Percentiles rank a stretch among this genome's conserved stretches.
These are phyloP conservation scores for Allygus modestus DNA, from an alignment of 2,888 invertebrate genomes.

Conservation along the genomic window DNA sequence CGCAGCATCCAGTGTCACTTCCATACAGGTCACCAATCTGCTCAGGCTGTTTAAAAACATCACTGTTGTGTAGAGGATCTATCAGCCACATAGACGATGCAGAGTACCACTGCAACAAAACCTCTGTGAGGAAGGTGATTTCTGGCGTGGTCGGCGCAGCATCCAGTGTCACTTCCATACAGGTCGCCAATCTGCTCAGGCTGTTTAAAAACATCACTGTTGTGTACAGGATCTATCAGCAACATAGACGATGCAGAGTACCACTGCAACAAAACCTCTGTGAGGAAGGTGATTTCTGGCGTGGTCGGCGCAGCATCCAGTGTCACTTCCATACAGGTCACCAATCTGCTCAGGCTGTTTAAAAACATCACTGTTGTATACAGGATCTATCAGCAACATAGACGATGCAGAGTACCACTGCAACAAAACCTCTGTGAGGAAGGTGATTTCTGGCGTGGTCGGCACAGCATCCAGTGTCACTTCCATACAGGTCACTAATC, in stretches of 20 bases:
- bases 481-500: conserved; percentile 97
- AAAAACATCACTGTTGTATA: background rate
- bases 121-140: too few species aligned
- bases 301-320: conserved; percentile 94
- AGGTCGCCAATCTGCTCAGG: conserved; percentile 94
- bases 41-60: too few species aligned
- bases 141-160: too few species aligned
- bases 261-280: too few species aligned
- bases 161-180: too few species aligned
- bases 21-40: too few species aligned
- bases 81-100: conserved; percentile 96
- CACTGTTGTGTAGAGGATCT: conserved; percentile 85
- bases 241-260: too few species aligned
- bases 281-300: conserved; percentile 91
- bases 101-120: too few species aligned
- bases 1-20: too few species aligned
- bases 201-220: too few species aligned
- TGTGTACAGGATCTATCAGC: conserved; percentile 89
- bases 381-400: conserved; percentile 96
- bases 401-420: conserved; percentile 92
- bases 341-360: too few species aligned
- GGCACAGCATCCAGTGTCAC: conserved; percentile 96
- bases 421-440: conserved; percentile 89
- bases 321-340: conserved; percentile 87
- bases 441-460: conserved; percentile 92